phyloP scores from a whole-genome alignment of 2,797 vertebrate genomes.

The Alauda arvensis region DNA sequence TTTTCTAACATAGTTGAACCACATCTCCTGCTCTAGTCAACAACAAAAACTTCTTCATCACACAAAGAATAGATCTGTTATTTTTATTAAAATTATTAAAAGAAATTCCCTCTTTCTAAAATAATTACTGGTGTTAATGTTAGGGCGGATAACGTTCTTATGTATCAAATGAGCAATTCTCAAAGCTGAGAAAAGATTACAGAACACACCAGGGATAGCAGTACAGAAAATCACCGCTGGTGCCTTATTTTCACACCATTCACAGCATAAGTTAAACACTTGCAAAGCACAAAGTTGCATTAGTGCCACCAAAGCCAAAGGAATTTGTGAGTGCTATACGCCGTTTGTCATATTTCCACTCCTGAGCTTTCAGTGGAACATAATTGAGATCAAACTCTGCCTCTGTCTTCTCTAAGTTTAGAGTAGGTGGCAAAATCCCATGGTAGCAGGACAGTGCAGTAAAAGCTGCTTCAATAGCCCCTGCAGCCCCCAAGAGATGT shows the following conservation, averaged over 20 bases:
- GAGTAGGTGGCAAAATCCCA: slow-evolving; percentile 85
- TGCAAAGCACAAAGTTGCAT: slow-evolving; percentile 89
- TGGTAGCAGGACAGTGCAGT: slow-evolving; percentile 89
- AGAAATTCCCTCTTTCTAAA: not conserved
- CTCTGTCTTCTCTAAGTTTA: slow-evolving; percentile 88
- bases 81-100: not conserved
- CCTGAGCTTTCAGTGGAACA: slow-evolving; percentile 82
- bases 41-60: not conserved
- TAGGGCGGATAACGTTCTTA: not conserved
- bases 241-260: not conserved
- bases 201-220: not conserved
- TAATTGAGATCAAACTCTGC: slow-evolving; percentile 91
- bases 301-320: slow-evolving; percentile 96
- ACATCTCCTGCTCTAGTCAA: not conserved
- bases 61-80: not conserved
- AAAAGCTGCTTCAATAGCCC: slow-evolving; percentile 89
- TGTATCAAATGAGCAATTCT: not conserved
- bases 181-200: not conserved
- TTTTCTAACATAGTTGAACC: not conserved
- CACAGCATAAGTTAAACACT: not conserved
- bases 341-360: slow-evolving; percentile 77
- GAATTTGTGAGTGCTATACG: slow-evolving; percentile 90
- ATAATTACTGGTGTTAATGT: not conserved
- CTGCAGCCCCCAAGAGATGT: slow-evolving; percentile 91
- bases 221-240: not conserved